Conservation (phyloP, 2,113 vertebrate species). For the Malurus melanocephalus region DNA sequence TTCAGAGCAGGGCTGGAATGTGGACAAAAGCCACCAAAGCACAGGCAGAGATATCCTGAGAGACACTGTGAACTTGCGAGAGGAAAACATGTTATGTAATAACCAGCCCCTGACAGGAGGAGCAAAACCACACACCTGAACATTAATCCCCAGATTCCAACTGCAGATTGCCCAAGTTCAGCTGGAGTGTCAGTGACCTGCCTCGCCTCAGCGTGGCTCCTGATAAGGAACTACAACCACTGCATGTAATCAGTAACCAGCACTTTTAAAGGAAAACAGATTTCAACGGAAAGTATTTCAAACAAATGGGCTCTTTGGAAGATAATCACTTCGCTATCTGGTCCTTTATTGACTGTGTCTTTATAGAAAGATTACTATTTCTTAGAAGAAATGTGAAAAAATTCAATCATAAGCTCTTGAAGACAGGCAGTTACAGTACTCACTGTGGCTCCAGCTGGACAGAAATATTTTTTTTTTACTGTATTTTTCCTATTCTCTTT, state of each 20-base stretch:
- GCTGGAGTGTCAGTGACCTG: not conserved
- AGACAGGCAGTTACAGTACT: not conserved
- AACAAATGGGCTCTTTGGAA: not conserved
- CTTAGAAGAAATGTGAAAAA: not conserved
- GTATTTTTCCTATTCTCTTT: not conserved
- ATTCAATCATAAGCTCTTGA: not conserved
- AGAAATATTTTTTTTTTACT: not conserved
- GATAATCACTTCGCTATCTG: not conserved
- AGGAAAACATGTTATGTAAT: conserved; percentile 41
- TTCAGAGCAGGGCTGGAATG: conserved; percentile 61
- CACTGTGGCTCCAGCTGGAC: not conserved
- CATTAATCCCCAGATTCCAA: not conserved
- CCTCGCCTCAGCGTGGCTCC: not conserved
- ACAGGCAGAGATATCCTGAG: conserved; percentile 31
- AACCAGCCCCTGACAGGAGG: not conserved
- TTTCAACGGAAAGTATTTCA: not conserved
- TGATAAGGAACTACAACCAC: not conserved
- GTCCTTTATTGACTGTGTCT: not conserved
- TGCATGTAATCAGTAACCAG: not conserved
- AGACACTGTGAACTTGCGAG: conserved; percentile 32
- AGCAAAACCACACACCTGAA: conserved; percentile 51
- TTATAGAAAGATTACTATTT: not conserved
- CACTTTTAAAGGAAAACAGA: not conserved
- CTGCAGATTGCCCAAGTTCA: not conserved
- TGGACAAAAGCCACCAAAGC: conserved; percentile 47